These are phyloP conservation scores for Gila robusta DNA, from an alignment of 2,797 vertebrate species.

Conservation along the genomic window DNA sequence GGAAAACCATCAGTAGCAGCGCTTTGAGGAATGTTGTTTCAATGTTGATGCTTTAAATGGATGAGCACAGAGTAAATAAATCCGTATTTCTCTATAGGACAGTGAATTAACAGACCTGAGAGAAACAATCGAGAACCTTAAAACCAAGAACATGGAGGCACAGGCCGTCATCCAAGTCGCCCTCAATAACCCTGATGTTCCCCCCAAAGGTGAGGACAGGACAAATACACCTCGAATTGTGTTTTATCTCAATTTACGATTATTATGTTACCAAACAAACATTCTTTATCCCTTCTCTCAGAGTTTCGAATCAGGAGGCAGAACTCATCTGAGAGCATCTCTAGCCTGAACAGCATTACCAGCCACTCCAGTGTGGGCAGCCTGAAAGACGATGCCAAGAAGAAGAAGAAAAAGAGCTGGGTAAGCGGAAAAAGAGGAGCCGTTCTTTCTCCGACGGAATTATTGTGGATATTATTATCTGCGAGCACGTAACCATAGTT, in stretches of 20 bases:
- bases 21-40: conserved; percentile 4
- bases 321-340: conserved; percentile 97
- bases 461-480: conserved; percentile 2
- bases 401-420: conserved; percentile 99
- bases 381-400: conserved; percentile 94
- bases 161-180: conserved; percentile 94
- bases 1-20: not conserved
- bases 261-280: not conserved
- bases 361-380: conserved; percentile 95
- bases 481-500: not conserved
- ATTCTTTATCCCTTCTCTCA: conserved; percentile 60
- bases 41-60: not conserved
- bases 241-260: not conserved
- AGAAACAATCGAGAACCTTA: conserved; percentile 92
- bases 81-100: conserved; percentile 77
- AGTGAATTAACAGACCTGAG: conserved; percentile 88
- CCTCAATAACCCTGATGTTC: conserved; percentile 84
- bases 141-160: conserved; percentile 91
- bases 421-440: conserved; percentile 72
- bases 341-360: conserved; percentile 95
- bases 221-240: not conserved
- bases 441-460: not conserved
- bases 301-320: conserved; percentile 91
- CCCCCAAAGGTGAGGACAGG: conserved; percentile 82
- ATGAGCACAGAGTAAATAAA: not conserved